phyloP scores from a whole-genome alignment of 2,797 vertebrate genomes.

The Australoheros facetus region DNA sequence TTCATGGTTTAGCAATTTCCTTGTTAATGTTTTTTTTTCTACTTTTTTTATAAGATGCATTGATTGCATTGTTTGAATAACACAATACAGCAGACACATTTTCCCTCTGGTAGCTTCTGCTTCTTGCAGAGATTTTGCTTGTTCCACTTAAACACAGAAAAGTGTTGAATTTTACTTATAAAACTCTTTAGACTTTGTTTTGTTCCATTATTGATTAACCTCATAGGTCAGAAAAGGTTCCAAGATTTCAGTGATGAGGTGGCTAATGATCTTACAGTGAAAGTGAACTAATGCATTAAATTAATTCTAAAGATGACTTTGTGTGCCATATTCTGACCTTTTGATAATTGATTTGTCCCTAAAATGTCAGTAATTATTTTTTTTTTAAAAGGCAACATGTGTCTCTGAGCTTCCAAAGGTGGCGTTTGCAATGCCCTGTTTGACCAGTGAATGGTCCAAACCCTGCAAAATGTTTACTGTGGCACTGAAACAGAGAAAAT shows the following conservation, averaged over 20 bases:
- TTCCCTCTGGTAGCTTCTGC: not conserved
- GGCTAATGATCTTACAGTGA: not conserved
- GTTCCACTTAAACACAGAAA: not conserved
- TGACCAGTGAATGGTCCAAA: not conserved
- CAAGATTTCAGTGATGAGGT: not conserved
- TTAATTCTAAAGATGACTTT: too few relatives aligned
- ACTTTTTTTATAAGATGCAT: not conserved
- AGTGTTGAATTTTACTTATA: not conserved
- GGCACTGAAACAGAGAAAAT: not conserved
- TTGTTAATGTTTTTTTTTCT: not conserved
- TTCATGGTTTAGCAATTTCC: not conserved
- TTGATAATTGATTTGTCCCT: not conserved
- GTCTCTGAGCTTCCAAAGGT: too few relatives aligned
- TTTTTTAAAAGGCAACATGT: too few relatives aligned
- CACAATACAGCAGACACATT: not conserved
- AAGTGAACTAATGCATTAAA: too few relatives aligned
- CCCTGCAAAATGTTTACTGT: too few relatives aligned
- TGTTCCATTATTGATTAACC: slow-evolving; percentile 6
- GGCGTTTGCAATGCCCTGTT: not conserved
- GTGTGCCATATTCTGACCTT: too few relatives aligned
- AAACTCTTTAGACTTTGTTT: not conserved
- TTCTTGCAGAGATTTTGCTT: not conserved
- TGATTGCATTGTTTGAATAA: not conserved
- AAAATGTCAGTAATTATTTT: too few relatives aligned
- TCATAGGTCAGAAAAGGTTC: not conserved